Evolutionary conservation across 2,797 vertebrate species (phyloP).

Genomic region (Pempheris klunzingeri): DNA sequence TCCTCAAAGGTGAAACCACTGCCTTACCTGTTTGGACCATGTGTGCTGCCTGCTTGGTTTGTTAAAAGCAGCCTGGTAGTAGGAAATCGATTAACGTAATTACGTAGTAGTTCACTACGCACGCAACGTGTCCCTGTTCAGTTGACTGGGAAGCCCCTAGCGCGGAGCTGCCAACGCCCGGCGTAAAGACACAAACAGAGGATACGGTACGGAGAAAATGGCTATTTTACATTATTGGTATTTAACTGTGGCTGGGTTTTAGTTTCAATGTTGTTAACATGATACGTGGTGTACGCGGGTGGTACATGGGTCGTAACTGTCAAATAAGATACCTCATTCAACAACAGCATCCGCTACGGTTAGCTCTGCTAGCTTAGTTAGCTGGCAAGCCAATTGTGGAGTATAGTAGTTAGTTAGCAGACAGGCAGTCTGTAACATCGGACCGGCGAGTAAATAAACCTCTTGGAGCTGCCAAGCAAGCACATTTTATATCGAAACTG

Average conservation of each 20-base stretch:
- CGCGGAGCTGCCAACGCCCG: slow-evolving; percentile 89
- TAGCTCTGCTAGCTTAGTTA: slow-evolving; percentile 55
- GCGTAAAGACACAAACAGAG: slow-evolving; percentile 82
- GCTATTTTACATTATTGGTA: background rate
- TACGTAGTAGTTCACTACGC: slow-evolving; percentile 59
- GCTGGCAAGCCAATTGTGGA: slow-evolving; percentile 40
- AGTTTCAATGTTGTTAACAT: fast-evolving
- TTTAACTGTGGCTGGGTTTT: background rate
- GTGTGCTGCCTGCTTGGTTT: fast-evolving
- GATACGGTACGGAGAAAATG: slow-evolving; percentile 78
- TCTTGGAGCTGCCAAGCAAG: fast-evolving
- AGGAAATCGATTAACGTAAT: slow-evolving; percentile 51
- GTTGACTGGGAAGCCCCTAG: slow-evolving; percentile 86
- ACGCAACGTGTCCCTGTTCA: slow-evolving; percentile 82
- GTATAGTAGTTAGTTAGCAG: slow-evolving; percentile 15
- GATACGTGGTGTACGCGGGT: fast-evolving
- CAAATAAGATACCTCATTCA: slow-evolving; percentile 24
- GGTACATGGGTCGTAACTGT: background rate
- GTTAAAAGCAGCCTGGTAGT: background rate
- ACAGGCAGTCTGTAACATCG: background rate
- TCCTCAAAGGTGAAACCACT: fast-evolving
- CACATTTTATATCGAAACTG: fast-evolving
- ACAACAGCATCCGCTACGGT: slow-evolving; percentile 66
- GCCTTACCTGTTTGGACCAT: fast-evolving
- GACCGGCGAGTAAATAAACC: background rate